phyloP scores from a whole-genome alignment of 2,797 vertebrate genomes.

The Psittacula echo region DNA sequence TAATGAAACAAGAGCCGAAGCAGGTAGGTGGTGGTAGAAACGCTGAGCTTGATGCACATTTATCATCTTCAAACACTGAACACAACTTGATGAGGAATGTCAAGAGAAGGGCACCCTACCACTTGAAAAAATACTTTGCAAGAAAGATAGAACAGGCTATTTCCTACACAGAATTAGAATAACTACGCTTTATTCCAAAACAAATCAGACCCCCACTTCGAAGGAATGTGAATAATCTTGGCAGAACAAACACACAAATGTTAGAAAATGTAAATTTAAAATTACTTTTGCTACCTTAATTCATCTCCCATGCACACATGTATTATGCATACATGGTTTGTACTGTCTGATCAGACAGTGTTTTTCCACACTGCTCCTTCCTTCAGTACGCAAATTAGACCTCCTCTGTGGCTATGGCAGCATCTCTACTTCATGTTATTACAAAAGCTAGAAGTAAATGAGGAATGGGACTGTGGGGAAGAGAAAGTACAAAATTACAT shows the following conservation, averaged over 20 bases:
- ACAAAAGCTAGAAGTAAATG: neutral
- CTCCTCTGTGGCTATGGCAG: neutral
- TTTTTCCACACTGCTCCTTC: neutral
- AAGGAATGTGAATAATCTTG: neutral
- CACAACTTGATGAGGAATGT: slow-evolving; percentile 38
- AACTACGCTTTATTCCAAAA: neutral
- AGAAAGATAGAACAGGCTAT: neutral
- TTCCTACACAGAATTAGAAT: neutral
- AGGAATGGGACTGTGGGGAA: neutral
- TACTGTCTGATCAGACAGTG: neutral
- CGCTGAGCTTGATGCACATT: slow-evolving; percentile 62
- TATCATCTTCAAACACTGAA: slow-evolving; percentile 64
- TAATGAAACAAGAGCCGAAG: slow-evolving; percentile 60
- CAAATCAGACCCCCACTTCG: neutral
- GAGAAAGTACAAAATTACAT: neutral
- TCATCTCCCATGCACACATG: neutral
- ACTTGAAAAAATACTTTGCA: slow-evolving; percentile 54
- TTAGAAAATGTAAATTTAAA: slow-evolving; percentile 10
- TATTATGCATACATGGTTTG: neutral
- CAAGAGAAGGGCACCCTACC: slow-evolving; percentile 50
- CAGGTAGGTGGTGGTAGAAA: slow-evolving; percentile 69
- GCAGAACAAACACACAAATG: neutral
- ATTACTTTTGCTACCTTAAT: slow-evolving; percentile 1
- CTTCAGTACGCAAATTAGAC: neutral
- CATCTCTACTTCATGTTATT: neutral